Conservation (phyloP, 1,140 invertebrate species). For the Ostrea denselamellosa region DNA sequence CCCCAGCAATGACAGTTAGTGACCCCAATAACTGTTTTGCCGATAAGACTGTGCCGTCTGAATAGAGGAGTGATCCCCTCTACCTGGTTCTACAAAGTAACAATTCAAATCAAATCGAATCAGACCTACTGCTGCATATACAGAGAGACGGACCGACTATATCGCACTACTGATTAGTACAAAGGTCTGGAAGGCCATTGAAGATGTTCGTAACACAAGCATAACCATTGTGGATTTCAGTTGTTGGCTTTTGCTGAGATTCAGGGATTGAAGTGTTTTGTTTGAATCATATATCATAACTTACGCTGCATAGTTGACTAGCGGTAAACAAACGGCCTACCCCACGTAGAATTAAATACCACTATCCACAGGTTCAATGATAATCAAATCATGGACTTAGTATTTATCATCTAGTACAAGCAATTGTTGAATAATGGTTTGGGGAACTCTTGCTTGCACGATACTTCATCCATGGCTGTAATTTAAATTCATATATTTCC, state of each 20-base stretch:
- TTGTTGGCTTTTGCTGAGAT: background rate
- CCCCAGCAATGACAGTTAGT: constrained; percentile 10
- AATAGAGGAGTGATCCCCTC: constrained; percentile 12
- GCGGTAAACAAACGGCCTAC: background rate
- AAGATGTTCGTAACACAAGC: no score
- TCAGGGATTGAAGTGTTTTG: background rate
- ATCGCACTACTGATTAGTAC: background rate
- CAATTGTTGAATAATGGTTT: background rate
- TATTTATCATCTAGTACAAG: no score
- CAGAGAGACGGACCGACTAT: background rate
- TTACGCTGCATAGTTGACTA: background rate
- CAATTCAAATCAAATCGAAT: constrained; percentile 5
- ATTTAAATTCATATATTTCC: background rate
- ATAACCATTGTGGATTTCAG: no score
- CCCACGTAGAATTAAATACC: background rate
- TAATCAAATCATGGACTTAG: no score
- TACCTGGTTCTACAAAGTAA: constrained; percentile 17
- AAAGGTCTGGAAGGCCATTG: background rate
- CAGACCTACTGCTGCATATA: background rate
- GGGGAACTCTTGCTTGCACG: background rate
- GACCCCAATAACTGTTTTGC: constrained; percentile 13
- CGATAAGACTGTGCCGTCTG: background rate
- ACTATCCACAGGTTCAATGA: background rate
- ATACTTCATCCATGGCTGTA: background rate
- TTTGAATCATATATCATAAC: constrained; percentile 5